A percentile compares a stretch with the other conserved stretches of the same genome.
These are phyloP conservation scores for Otis tarda DNA, from an alignment of 2,113 vertebrate species.

Conservation along the genomic window DNA sequence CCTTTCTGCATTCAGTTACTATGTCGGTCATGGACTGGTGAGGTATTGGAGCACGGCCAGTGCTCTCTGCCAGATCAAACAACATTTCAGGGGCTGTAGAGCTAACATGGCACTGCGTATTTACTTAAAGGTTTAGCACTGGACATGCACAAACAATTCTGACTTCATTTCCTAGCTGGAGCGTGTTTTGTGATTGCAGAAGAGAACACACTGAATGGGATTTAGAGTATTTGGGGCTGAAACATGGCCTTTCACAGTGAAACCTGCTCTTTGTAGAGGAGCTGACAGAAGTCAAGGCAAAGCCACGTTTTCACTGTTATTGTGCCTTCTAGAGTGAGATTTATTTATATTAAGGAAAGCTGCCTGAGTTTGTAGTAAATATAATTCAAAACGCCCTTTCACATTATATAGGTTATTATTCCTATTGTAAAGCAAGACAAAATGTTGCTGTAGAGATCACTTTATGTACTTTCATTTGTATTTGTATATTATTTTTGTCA, in stretches of 20 bases:
- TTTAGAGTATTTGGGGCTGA: not conserved
- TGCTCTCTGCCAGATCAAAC: not conserved
- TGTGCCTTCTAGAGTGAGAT: not conserved
- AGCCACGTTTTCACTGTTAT: not conserved
- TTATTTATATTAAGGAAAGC: not conserved
- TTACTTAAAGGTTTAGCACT: slow-evolving; percentile 8
- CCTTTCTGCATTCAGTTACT: not conserved
- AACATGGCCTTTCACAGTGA: not conserved
- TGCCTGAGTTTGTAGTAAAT: not conserved
- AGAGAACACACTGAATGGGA: not conserved
- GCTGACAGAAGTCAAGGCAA: not conserved
- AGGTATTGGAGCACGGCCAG: not conserved
- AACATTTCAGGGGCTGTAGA: not conserved
- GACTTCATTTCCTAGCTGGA: not conserved
- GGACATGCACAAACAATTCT: not conserved
- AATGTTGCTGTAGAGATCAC: not conserved
- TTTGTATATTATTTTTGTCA: not conserved
- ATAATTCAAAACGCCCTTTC: not conserved
- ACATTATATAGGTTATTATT: not conserved
- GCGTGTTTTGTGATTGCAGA: not conserved
- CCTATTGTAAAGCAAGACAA: not conserved
- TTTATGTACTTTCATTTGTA: not conserved
- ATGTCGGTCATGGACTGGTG: not conserved
- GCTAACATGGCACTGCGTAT: not conserved
- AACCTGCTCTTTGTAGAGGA: not conserved